Base-by-base conservation (phyloP, 37 sponge, comb jelly and placozoan genomes). In the Axinella damicornis region DNA sequence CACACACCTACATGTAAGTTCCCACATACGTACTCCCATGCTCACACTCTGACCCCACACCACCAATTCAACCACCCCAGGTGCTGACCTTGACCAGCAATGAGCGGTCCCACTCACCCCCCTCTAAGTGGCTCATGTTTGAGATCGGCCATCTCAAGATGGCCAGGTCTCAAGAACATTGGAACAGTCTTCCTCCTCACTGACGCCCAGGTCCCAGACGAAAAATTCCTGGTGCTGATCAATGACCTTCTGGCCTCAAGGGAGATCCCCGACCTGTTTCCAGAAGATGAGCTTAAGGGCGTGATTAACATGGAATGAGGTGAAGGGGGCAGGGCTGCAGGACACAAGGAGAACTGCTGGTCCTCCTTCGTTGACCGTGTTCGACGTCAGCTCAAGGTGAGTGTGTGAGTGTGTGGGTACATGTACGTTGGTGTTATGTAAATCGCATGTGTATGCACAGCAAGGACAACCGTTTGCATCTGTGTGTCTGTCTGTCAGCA, bases 341-440 rank as follows among this genome's bases (percentile, higher is more conserved):
- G 99, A 98, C 82, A 94, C 96, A 83, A 71, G 18, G 99, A 98
- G 46, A 98, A 98, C 82, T 94, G 96, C 74, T 98, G 99, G 99
- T 92, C 81, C 25, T 98, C 96, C 91, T 96, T 98, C 82, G 92
- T 98, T 39, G 96, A 98, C 60, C 78, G 99, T 79, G 96, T 98
- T 41, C 80, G 96, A 62, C 79, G 93, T 39, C 95, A 96, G 77
- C 95, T 98, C 31, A 98, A 98, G 89, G 96, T 96, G 46, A 18
- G 75, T 74, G 21, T 34, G 28, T n/a, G n/a, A 13, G 27, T 53
- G 34, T 32, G 31, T 67, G 5, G 9, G 34, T 33, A 6, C 13
- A 31, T 68, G 6, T 68, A 33, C n/a, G n/a, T n/a, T n/a, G n/a
- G n/a, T n/a, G n/a, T n/a, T n/a, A n/a, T n/a, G n/a, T n/a, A n/a